These are phyloP conservation scores for Chaetogeoica ovagalla DNA, from an alignment of 2,888 invertebrate genomes.

Conservation along the genomic window DNA sequence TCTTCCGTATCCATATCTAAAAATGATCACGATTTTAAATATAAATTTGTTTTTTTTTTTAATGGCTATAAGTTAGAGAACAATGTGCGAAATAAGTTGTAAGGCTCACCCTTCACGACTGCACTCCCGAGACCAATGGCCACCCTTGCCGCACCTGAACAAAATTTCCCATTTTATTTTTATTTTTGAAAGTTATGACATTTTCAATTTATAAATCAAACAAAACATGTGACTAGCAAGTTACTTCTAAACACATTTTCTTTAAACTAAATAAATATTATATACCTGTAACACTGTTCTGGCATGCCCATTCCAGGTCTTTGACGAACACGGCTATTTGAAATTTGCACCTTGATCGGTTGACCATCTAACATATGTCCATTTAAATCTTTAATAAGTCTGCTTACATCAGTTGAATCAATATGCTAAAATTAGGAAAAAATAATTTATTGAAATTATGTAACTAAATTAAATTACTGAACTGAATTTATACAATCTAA, in stretches of 20 bases:
- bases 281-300: constrained; percentile 81
- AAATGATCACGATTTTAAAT: constrained; percentile 17
- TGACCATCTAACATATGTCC: constrained; percentile 89
- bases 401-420: constrained; percentile 85
- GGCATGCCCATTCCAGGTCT: constrained; percentile 97
- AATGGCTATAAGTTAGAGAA: constrained; percentile 21
- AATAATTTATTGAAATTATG: neutral
- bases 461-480: too few species aligned
- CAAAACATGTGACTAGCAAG: constrained; percentile 47
- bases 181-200: constrained; percentile 29
- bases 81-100: constrained; percentile 52
- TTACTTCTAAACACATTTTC: constrained; percentile 50
- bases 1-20: constrained; percentile 57
- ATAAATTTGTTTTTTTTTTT: constrained; percentile 10
- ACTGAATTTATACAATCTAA: too few species aligned
- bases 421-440: constrained; percentile 68
- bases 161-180: constrained; percentile 54
- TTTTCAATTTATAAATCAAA: constrained; percentile 42
- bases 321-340: constrained; percentile 89
- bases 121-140: constrained; percentile 97
- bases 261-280: constrained; percentile 24
- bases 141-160: constrained; percentile 81
- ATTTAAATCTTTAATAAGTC: constrained; percentile 89
- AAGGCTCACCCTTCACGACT: constrained; percentile 67
- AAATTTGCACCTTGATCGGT: constrained; percentile 88